phyloP scores from a whole-genome alignment of 2,888 invertebrate species.

The Apocheima hispidaria region DNA sequence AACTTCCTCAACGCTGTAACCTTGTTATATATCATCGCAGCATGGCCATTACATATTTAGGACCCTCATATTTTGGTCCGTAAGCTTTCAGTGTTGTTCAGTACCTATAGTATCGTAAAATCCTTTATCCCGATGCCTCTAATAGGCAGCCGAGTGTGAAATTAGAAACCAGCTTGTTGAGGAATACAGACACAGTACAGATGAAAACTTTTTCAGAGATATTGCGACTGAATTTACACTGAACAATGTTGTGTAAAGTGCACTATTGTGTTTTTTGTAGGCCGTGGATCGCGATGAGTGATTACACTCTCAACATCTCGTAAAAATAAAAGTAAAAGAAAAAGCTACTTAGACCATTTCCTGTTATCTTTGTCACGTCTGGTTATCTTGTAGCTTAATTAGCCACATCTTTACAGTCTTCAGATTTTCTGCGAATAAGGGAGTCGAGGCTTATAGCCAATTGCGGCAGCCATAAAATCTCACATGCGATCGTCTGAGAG shows the following conservation, averaged over 20 bases:
- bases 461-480: slow-evolving; percentile 64
- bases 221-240: slow-evolving; percentile 33
- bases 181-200: slow-evolving; percentile 51
- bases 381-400: neutral
- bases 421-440: slow-evolving; percentile 49
- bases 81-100: slow-evolving; percentile 39
- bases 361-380: neutral
- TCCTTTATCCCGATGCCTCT: slow-evolving; percentile 50
- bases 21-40: slow-evolving; percentile 26
- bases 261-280: slow-evolving; percentile 8
- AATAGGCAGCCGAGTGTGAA: slow-evolving; percentile 60
- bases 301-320: neutral
- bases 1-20: slow-evolving; percentile 16
- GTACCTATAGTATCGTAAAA: slow-evolving; percentile 46
- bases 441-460: slow-evolving; percentile 45
- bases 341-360: neutral
- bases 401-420: slow-evolving; percentile 7
- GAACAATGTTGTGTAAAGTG: slow-evolving; percentile 5
- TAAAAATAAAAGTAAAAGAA: too few species aligned
- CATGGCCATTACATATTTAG: slow-evolving; percentile 39
- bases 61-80: slow-evolving; percentile 32
- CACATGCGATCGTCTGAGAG: slow-evolving; percentile 72
- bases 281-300: neutral
- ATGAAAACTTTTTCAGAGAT: slow-evolving; percentile 53
- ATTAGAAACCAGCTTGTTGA: slow-evolving; percentile 62